Percentiles rank a stretch among this genome's conserved stretches.
Conservation (phyloP, 2,888 invertebrate species). For the Melieria omissa region DNA sequence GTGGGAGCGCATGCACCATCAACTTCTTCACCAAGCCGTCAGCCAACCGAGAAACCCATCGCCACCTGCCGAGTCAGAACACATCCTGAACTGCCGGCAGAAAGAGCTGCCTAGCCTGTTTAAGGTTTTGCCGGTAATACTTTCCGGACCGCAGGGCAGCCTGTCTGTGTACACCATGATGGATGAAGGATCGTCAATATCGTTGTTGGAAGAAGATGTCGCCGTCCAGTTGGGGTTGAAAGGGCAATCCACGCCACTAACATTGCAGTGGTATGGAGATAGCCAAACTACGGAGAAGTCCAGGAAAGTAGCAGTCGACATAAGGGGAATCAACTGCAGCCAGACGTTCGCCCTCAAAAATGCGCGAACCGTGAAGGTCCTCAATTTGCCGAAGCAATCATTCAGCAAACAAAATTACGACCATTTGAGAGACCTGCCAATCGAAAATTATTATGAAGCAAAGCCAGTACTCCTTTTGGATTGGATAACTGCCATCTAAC, state of each 20-base stretch:
- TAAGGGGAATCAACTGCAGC: no score
- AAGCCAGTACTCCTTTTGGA: constrained; percentile 1
- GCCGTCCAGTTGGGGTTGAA: not conserved
- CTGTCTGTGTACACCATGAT: constrained; percentile 7
- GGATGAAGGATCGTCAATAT: constrained; percentile 7
- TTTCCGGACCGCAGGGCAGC: constrained; percentile 2
- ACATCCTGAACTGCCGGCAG: constrained; percentile 6
- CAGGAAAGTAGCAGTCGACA: no score
- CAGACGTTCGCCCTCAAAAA: no score
- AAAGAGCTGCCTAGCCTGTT: not conserved
- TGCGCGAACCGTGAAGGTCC: constrained; percentile 31
- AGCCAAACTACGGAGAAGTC: no score
- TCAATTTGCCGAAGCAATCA: constrained; percentile 30
- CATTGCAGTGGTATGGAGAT: no score
- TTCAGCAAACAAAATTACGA: constrained; percentile 4
- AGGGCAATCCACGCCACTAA: no score
- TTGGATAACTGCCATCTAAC: constrained; percentile 1
- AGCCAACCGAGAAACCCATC: not conserved
- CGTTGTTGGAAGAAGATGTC: constrained; percentile 1
- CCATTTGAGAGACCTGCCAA: constrained; percentile 6
- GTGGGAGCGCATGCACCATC: constrained; percentile 14
- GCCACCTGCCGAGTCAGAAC: not conserved
- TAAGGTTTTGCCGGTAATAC: not conserved
- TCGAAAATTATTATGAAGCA: no score
- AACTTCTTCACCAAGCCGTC: not conserved